Evolutionary conservation across 2,113 vertebrate species (phyloP).

Genomic region (Syngnathus floridae): DNA sequence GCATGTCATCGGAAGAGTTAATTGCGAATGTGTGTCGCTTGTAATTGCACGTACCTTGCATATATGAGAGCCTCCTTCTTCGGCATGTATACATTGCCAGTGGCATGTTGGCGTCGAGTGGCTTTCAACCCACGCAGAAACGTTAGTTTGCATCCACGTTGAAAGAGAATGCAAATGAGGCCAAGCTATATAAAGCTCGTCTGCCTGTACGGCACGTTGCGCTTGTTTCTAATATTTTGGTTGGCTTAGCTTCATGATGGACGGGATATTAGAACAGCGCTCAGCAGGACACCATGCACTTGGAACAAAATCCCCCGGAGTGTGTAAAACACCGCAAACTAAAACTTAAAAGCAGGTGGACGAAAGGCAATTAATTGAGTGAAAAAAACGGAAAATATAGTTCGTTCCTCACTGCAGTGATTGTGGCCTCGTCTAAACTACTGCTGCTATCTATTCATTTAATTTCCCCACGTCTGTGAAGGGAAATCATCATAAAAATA

Average conservation of each 20-base stretch:
- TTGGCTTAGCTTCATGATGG: background rate
- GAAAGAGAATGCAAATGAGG: background rate
- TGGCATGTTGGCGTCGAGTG: background rate
- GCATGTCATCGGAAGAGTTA: slow-evolving; percentile 33
- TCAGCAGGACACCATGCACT: background rate
- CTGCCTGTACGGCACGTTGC: background rate
- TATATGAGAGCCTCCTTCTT: slow-evolving; percentile 8
- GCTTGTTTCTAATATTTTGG: background rate
- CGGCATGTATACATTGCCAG: background rate
- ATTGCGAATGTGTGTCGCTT: slow-evolving; percentile 9
- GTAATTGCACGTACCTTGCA: slow-evolving; percentile 1
- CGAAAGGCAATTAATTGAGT: background rate
- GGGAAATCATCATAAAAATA: slow-evolving; percentile 42
- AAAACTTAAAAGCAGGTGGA: background rate
- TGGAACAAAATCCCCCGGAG: background rate
- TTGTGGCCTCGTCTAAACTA: background rate
- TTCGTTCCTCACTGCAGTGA: background rate
- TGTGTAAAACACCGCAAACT: background rate
- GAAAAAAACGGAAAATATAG: background rate
- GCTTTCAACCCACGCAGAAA: background rate
- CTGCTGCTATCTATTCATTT: background rate
- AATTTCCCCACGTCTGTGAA: slow-evolving; percentile 27
- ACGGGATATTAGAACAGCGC: background rate
- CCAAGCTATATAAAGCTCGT: background rate
- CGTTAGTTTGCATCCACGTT: background rate